phyloP scores from a whole-genome alignment of 2,797 vertebrate species.

The Danio albolineatus region DNA sequence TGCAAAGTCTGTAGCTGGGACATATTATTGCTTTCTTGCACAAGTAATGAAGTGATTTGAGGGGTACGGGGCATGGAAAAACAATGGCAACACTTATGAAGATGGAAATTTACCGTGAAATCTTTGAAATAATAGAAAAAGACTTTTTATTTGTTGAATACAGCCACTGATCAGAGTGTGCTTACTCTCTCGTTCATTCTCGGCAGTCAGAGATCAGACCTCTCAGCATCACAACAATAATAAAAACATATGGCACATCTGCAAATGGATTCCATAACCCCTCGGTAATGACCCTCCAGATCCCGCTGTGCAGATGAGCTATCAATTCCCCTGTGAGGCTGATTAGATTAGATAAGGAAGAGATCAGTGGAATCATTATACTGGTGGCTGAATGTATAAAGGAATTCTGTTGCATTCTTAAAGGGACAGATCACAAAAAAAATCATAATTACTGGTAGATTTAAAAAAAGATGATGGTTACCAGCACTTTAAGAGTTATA shows the following conservation, averaged over 20 bases:
- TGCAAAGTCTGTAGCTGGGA: slow-evolving; percentile 8
- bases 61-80: neutral
- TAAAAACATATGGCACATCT: slow-evolving; percentile 41
- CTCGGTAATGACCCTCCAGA: slow-evolving; percentile 11
- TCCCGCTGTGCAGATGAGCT: neutral
- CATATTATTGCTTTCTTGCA: slow-evolving; percentile 24
- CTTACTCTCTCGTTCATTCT: neutral
- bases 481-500: neutral
- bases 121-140: slow-evolving; percentile 5
- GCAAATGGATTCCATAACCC: slow-evolving; percentile 37
- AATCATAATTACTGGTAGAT: no score
- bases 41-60: slow-evolving; percentile 12
- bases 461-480: no score
- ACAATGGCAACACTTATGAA: neutral
- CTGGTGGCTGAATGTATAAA: slow-evolving; percentile 13
- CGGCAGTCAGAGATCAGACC: neutral
- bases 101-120: neutral
- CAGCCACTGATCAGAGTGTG: neutral
- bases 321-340: slow-evolving; percentile 13
- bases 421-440: neutral
- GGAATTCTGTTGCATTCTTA: slow-evolving; percentile 15
- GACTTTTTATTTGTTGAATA: slow-evolving; percentile 9
- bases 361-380: slow-evolving; percentile 24
- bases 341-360: slow-evolving; percentile 33
- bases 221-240: slow-evolving; percentile 19